These are phyloP conservation scores for Gephyroberyx darwinii DNA, from an alignment of 2,797 vertebrate species.

Conservation along the genomic window DNA sequence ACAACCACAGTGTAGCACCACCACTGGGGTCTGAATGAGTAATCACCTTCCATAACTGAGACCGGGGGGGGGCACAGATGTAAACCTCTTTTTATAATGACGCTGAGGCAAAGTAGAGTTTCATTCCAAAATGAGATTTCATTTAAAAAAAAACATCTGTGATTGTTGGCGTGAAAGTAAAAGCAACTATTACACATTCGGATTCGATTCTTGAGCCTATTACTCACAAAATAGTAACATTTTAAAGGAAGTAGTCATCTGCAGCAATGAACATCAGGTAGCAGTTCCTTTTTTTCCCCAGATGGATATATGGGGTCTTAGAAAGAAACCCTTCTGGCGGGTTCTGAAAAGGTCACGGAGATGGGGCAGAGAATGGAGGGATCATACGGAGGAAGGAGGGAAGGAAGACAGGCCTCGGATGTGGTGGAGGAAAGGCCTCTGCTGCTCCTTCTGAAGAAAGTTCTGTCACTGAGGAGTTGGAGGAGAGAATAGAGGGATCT, in stretches of 20 bases:
- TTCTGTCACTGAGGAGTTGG: neutral
- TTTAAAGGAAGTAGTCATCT: neutral
- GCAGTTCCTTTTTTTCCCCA: neutral
- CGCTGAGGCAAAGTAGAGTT: neutral
- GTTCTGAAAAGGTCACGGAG: neutral
- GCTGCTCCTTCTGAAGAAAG: neutral
- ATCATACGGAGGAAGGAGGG: neutral
- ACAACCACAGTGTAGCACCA: constrained; percentile 29
- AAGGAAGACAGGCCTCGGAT: constrained; percentile 10
- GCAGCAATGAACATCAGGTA: too few relatives aligned
- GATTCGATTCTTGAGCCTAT: neutral
- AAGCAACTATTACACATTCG: too few relatives aligned
- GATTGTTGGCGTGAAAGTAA: too few relatives aligned
- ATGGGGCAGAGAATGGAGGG: neutral
- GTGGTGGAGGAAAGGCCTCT: neutral
- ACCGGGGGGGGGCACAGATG: too few relatives aligned
- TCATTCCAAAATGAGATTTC: too few relatives aligned
- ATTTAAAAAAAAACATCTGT: too few relatives aligned
- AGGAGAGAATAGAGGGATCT: constrained; percentile 15
- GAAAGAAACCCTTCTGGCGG: neutral
- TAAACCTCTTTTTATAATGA: constrained; percentile 25
- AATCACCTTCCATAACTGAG: constrained; percentile 24
- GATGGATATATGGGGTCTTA: neutral
- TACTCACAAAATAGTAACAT: neutral
- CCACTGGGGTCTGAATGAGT: constrained; percentile 52